Conservation (phyloP, 2,113 vertebrate genomes). For the Trematocara macrostoma region DNA sequence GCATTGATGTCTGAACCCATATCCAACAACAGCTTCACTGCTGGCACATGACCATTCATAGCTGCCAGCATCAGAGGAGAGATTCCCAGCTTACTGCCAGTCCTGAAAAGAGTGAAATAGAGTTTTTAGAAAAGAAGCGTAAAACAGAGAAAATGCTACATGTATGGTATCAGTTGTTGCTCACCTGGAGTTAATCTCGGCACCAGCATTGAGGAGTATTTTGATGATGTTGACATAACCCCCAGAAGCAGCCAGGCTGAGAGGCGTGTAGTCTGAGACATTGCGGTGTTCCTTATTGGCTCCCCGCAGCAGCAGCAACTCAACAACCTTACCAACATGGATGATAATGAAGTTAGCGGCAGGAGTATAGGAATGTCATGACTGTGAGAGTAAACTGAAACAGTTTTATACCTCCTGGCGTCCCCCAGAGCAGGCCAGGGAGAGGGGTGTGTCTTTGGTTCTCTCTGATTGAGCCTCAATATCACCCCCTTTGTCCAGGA, state of each 20-base stretch:
- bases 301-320: conserved; percentile 91
- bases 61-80: conserved; percentile 98
- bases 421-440: conserved; percentile 93
- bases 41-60: conserved; percentile 97
- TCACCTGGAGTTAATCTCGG: conserved; percentile 99
- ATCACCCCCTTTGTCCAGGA: conserved; percentile 96
- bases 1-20: conserved; percentile 99
- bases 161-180: background rate
- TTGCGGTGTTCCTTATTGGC: conserved; percentile 99
- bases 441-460: conserved; percentile 98
- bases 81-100: conserved; percentile 96
- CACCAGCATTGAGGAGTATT: conserved; percentile 95
- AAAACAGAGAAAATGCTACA: background rate
- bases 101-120: conserved; percentile 68
- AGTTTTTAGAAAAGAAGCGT: background rate
- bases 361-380: background rate
- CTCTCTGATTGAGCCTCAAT: conserved; percentile 98
- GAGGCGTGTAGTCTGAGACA: conserved; percentile 96
- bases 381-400: background rate
- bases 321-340: conserved; percentile 82
- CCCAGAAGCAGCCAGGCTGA: conserved; percentile 96
- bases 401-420: conserved; percentile 84
- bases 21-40: conserved; percentile 93
- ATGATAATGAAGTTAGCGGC: background rate
- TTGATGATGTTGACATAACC: conserved; percentile 99